Base-by-base conservation (phyloP, 2,888 invertebrate species). In the Drosophila kanekoi region DNA sequence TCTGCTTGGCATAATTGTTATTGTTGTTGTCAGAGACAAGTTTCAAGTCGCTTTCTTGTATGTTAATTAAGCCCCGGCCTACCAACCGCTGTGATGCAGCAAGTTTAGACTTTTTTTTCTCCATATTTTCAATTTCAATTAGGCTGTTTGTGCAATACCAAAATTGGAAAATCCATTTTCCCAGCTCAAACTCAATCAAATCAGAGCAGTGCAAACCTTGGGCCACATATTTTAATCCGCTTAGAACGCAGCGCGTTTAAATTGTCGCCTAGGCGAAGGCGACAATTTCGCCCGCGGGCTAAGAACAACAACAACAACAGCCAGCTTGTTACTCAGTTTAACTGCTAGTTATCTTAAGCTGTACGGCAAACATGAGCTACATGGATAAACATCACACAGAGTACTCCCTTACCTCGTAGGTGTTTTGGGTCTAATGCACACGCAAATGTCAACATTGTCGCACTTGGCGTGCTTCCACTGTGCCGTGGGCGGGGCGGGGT, bases 401-500 rank as follows among this genome's bases (percentile, higher is more conserved):
- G 23, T 45, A 38, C 40, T n/a, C 41, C 20, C 53, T 43, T 11
- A n/a, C 37, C 28, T 28, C 0, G 4, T 18, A 9, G 8, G 33
- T 11, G 33, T 54, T 35, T 56, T 37, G 40, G 35, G 40, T 8
- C 35, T 28, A 28, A 37, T 37, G 51, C 66, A 68, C 77, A 72
- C 71, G 79, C 77, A 77, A 81, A 89, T 89, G 87, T 87, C 86
- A 86, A 89, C 86, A 85, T 70, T 76, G 78, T 80, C 72, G 84
- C 89, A 85, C 85, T 85, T 89, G 77, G 68, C 44, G 59, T 68
- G 74, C 68, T 80, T 80, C 78, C 43, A 32, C 37, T 20, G 1
- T 11, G 38, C 16, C 8, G 45, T 44, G 58, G 63, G 65, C 43
- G 59, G 37, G 38, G 28, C 16, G 20, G 45, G 35, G 28, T 38